These are phyloP conservation scores for Lepus timidus DNA, from an alignment of 2,113 vertebrate species.

Conservation along the genomic window DNA sequence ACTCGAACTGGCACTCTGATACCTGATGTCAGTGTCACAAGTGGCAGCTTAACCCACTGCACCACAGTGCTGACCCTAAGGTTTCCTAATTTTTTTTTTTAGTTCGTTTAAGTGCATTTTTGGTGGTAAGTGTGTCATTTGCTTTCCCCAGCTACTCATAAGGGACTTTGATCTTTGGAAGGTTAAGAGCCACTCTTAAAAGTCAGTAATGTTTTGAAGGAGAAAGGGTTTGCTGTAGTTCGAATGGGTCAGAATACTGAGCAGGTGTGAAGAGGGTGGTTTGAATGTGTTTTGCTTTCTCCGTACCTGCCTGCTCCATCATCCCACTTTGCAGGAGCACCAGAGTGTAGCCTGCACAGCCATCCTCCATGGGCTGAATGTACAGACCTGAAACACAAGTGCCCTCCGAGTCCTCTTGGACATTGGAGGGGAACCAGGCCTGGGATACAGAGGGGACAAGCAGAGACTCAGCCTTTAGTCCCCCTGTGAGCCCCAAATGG, in stretches of 20 bases:
- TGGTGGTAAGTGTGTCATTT: background rate
- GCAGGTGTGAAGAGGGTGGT: background rate
- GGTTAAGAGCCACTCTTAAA: background rate
- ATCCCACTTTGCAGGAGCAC: rapidly evolving
- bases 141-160: background rate
- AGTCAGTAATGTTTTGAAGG: background rate
- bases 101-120: background rate
- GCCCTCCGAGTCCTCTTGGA: background rate
- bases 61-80: no score
- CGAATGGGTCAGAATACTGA: background rate
- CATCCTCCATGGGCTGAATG: no score
- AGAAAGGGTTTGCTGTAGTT: background rate
- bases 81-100: background rate
- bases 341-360: no score
- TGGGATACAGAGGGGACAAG: background rate
- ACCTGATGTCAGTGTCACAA: no score
- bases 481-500: rapidly evolving
- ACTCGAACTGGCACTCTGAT: no score
- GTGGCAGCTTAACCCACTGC: no score
- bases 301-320: background rate
- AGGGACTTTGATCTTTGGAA: conserved; percentile 33
- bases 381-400: no score
- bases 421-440: background rate
- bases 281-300: background rate
- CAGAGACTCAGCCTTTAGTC: background rate